Evolutionary conservation across 2,113 vertebrate genomes (phyloP).

Genomic region (Ancistrus triradiatus): DNA sequence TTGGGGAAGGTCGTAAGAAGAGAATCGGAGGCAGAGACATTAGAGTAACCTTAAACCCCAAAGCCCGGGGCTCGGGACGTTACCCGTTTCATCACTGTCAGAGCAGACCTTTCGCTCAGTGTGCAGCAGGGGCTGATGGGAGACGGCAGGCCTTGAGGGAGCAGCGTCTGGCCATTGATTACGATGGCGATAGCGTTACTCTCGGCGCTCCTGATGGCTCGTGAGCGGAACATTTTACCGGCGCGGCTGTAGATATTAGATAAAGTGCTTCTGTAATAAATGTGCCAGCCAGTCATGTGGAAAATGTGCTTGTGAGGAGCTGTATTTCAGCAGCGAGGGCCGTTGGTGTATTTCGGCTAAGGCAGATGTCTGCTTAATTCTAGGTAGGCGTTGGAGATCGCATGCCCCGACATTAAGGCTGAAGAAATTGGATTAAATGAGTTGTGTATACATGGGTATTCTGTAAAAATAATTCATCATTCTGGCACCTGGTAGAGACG

Average conservation of each 20-base stretch:
- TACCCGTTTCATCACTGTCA: conserved; percentile 42
- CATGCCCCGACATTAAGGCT: too few species aligned
- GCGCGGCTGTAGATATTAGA: conserved; percentile 13
- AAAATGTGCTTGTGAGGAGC: neutral
- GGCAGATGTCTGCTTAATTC: too few species aligned
- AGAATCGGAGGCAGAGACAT: conserved; percentile 3
- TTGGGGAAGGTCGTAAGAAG: neutral
- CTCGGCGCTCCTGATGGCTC: neutral
- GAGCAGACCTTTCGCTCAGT: conserved; percentile 7
- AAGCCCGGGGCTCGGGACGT: conserved; percentile 16
- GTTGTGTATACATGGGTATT: too few species aligned
- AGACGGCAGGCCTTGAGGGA: conserved; percentile 33
- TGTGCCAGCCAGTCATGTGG: neutral
- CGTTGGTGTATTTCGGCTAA: too few species aligned
- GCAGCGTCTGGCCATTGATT: conserved; percentile 33
- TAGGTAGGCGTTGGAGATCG: too few species aligned
- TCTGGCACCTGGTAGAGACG: too few species aligned
- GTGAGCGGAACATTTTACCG: conserved; percentile 15
- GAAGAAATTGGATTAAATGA: too few species aligned
- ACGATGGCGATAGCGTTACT: conserved; percentile 27
- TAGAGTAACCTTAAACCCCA: conserved; percentile 42
- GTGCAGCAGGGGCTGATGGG: conserved; percentile 5
- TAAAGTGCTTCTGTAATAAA: neutral
- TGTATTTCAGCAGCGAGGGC: neutral
- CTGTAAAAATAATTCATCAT: too few species aligned